Percentiles rank a stretch among this genome's conserved stretches.
These are phyloP conservation scores for Pseudobourletiella spinata DNA, from an alignment of 1,140 invertebrate genomes.

Conservation along the genomic window DNA sequence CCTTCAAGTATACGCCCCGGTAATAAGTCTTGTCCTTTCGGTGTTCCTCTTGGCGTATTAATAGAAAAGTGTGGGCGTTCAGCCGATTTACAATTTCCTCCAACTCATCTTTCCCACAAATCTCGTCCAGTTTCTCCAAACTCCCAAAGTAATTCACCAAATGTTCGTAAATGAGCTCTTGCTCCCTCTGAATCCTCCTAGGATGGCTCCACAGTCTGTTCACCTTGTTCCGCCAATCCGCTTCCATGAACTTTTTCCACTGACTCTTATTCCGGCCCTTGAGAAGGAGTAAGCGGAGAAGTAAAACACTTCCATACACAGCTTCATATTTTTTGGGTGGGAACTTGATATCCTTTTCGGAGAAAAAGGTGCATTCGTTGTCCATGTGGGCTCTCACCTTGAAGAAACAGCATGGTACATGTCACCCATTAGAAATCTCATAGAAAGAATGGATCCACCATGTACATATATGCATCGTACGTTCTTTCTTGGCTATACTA, in stretches of 20 bases:
- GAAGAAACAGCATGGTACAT: background rate
- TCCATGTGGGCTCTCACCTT: background rate
- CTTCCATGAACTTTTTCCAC: slow-evolving; percentile 7
- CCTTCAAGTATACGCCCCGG: slow-evolving; percentile 3
- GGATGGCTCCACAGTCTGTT: too few species aligned
- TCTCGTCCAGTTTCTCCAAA: slow-evolving; percentile 32
- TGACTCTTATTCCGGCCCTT: background rate
- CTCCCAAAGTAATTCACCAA: slow-evolving; percentile 47
- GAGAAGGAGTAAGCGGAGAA: slow-evolving; percentile 1
- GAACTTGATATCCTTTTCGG: background rate
- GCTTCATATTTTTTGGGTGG: background rate
- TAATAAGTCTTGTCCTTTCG: background rate
- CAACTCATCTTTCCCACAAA: background rate
- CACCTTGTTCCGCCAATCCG: slow-evolving; percentile 7
- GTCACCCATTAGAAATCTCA: background rate
- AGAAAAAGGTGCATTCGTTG: slow-evolving; percentile 5
- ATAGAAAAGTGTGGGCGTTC: background rate
- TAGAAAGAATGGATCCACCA: too few species aligned
- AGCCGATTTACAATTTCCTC: background rate
- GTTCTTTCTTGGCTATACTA: too few species aligned
- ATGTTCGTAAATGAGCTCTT: slow-evolving; percentile 1
- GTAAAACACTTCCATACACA: slow-evolving; percentile 2
- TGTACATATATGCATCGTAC: too few species aligned
- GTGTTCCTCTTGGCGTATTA: background rate
- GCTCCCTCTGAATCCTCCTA: background rate